Conservation (phyloP, 2,888 invertebrate genomes). For the Xestia sexstrigata region DNA sequence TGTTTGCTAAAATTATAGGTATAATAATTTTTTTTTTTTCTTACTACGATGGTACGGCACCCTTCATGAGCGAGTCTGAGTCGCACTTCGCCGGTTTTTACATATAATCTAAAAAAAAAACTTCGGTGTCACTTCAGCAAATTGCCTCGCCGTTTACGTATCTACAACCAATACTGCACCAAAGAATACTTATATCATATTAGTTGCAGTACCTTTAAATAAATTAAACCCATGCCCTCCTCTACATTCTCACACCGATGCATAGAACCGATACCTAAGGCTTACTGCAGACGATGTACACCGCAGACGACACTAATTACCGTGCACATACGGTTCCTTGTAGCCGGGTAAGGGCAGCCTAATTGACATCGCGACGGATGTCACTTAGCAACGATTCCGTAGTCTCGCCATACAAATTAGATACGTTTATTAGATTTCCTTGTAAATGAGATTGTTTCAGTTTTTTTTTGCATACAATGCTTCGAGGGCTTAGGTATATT, state of each 20-base stretch:
- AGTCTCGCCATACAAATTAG: slow-evolving; percentile 65
- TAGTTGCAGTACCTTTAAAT: not conserved
- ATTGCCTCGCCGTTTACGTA: not conserved
- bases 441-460: slow-evolving; percentile 64
- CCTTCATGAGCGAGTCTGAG: no score
- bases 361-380: slow-evolving; percentile 81
- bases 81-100: not conserved
- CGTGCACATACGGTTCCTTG: slow-evolving; percentile 63
- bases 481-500: not conserved
- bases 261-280: slow-evolving; percentile 35
- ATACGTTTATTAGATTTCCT: slow-evolving; percentile 71
- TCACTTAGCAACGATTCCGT: slow-evolving; percentile 75
- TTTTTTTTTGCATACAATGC: slow-evolving; percentile 34
- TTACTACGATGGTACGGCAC: no score
- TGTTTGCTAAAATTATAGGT: no score
- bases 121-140: not conserved
- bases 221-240: not conserved
- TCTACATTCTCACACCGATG: slow-evolving; percentile 13
- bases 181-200: not conserved
- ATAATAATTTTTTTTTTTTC: no score
- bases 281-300: slow-evolving; percentile 43
- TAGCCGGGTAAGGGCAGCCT: slow-evolving; percentile 68
- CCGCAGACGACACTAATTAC: slow-evolving; percentile 66
- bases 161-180: not conserved
- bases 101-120: not conserved